A percentile compares a stretch with the other conserved stretches of the same genome.
Conservation (phyloP, 30 jellyfish, hydroid and myxozoan genomes). For the Turritopsis dohrnii region DNA sequence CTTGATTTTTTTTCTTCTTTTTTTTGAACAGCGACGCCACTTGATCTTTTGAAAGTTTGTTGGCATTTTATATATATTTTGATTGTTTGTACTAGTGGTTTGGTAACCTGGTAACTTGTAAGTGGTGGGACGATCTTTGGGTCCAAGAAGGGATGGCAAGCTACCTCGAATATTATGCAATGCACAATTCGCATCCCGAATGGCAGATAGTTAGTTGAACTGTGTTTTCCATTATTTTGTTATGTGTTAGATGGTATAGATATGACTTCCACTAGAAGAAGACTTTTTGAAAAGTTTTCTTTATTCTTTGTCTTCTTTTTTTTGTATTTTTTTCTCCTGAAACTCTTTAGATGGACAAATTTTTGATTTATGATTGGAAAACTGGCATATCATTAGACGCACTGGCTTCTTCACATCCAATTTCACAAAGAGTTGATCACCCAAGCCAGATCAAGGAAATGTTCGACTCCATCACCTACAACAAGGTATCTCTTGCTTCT, state of each 20-base stretch:
- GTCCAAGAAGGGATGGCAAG: slow-evolving; percentile 96
- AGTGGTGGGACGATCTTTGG: slow-evolving; percentile 97
- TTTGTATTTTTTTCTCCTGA: background rate
- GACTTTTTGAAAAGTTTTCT: too few species aligned
- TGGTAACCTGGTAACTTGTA: slow-evolving; percentile 83
- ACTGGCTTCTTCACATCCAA: slow-evolving; percentile 86
- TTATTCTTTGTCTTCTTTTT: too few species aligned
- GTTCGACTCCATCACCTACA: slow-evolving; percentile 77
- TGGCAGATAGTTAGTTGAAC: slow-evolving; percentile 86
- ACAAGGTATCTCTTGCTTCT: slow-evolving; percentile 47
- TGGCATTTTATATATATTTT: background rate
- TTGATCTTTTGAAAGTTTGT: too few species aligned
- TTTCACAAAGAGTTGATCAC: slow-evolving; percentile 63
- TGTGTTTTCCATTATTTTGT: background rate
- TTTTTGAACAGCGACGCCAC: too few species aligned
- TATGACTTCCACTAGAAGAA: too few species aligned
- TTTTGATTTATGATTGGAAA: slow-evolving; percentile 56
- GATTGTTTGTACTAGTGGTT: slow-evolving; percentile 56
- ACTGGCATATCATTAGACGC: slow-evolving; percentile 76
- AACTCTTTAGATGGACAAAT: slow-evolving; percentile 59
- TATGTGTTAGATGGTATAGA: background rate
- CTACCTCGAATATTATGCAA: slow-evolving; percentile 75
- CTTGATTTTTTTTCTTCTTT: too few species aligned
- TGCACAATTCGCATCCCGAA: slow-evolving; percentile 65
- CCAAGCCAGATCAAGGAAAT: slow-evolving; percentile 85